Evolutionary conservation across 2,113 vertebrate genomes (phyloP).

Genomic region (Sciurus niger): DNA sequence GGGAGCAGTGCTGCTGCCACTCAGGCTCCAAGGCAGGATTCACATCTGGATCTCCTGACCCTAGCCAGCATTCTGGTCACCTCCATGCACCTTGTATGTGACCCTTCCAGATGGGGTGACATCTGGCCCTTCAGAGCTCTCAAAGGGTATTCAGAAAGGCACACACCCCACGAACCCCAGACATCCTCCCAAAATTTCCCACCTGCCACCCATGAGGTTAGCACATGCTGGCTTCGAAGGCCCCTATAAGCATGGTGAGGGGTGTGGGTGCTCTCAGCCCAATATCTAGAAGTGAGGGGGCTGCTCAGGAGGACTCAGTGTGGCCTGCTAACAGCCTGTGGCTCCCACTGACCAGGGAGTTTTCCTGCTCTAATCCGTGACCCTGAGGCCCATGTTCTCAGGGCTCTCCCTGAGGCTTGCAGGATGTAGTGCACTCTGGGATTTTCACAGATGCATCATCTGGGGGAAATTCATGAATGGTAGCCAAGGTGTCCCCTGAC

Average conservation of each 20-base stretch:
- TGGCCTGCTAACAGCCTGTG: background rate
- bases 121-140: background rate
- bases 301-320: background rate
- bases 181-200: background rate
- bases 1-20: background rate
- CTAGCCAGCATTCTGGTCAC: background rate
- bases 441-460: constrained; percentile 90
- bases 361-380: background rate
- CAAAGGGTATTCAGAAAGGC: background rate
- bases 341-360: background rate
- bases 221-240: too few relatives aligned
- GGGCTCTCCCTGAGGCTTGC: accelerated
- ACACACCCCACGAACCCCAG: background rate
- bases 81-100: background rate
- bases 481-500: constrained; percentile 97
- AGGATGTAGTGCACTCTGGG: background rate
- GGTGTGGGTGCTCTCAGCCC: background rate
- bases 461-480: constrained; percentile 97
- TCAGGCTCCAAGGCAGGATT: background rate
- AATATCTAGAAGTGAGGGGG: background rate
- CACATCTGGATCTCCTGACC: background rate
- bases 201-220: background rate
- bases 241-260: too few relatives aligned
- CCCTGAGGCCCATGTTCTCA: background rate
- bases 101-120: background rate